A percentile compares a stretch with the other conserved stretches of the same genome.
phyloP scores from a whole-genome alignment of 1,140 invertebrate genomes.

The Drosophila trapezifrons region DNA sequence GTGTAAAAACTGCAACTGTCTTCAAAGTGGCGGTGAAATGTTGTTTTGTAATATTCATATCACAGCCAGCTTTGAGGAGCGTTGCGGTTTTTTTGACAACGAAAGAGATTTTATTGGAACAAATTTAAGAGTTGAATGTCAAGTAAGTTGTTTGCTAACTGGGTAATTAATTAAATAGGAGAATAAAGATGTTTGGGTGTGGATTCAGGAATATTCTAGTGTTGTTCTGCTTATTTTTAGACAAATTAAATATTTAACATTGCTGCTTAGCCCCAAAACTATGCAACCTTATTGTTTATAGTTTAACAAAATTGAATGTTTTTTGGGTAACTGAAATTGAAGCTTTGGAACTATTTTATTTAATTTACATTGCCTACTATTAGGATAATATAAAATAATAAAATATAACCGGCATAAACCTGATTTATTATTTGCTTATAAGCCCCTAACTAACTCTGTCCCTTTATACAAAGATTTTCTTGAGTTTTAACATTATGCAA shows the following conservation, averaged over 20 bases:
- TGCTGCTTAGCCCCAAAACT: slow-evolving; percentile 1
- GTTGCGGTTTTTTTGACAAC: slow-evolving; percentile 53
- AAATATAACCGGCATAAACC: not conserved
- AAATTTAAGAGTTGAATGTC: not conserved
- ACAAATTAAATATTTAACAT: not conserved
- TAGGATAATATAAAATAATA: not conserved
- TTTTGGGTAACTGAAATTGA: not conserved
- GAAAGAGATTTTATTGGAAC: not conserved
- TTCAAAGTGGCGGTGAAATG: slow-evolving; percentile 70
- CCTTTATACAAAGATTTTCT: too few relatives aligned
- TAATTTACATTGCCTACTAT: slow-evolving; percentile 19
- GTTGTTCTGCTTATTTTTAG: not conserved
- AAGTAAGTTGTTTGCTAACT: too few relatives aligned
- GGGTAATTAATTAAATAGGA: not conserved
- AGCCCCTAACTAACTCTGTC: too few relatives aligned
- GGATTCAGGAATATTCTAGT: too few relatives aligned
- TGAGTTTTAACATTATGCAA: too few relatives aligned
- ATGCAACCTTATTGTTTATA: not conserved
- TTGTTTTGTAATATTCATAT: slow-evolving; percentile 87
- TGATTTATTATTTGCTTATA: too few relatives aligned
- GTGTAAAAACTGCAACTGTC: slow-evolving; percentile 48
- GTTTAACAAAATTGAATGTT: not conserved
- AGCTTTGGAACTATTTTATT: not conserved
- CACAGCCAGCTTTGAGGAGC: slow-evolving; percentile 94
- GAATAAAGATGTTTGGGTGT: too few relatives aligned